phyloP scores from a whole-genome alignment of 2,888 invertebrate genomes.

The Anagyrus pseudococci region DNA sequence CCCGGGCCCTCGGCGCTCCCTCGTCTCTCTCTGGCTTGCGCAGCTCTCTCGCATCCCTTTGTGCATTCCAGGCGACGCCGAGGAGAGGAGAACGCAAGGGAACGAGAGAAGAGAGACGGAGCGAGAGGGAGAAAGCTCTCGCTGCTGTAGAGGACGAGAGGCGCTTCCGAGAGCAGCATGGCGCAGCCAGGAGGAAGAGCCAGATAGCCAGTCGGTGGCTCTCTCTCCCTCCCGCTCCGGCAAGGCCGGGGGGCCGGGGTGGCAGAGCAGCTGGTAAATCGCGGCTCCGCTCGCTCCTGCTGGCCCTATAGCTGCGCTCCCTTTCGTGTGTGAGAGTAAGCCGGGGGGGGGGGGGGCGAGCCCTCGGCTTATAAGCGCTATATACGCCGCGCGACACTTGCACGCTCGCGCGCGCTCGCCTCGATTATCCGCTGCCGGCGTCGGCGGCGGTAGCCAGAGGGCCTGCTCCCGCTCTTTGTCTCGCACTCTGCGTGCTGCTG shows the following conservation, averaged over 20 bases:
- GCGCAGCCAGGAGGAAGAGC: too few relatives aligned
- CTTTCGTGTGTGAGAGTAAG: too few relatives aligned
- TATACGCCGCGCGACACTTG: slow-evolving; percentile 38
- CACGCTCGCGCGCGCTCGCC: slow-evolving; percentile 35
- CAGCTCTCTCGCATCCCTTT: slow-evolving; percentile 15
- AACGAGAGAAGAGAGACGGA: neutral
- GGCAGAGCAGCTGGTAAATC: slow-evolving; percentile 33
- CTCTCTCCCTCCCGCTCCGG: too few relatives aligned
- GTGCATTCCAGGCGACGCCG: neutral
- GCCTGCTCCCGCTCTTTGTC: slow-evolving; percentile 7
- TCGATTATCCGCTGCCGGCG: too few relatives aligned
- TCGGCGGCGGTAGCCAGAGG: neutral
- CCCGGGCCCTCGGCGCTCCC: slow-evolving; percentile 25
- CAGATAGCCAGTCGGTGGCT: too few relatives aligned
- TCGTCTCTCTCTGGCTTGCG: slow-evolving; percentile 7
- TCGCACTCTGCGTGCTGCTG: slow-evolving; percentile 2
- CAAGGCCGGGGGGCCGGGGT: too few relatives aligned
- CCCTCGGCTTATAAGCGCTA: slow-evolving; percentile 9
- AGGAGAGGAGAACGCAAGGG: neutral
- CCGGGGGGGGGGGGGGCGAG: too few relatives aligned
- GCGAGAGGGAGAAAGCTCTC: slow-evolving; percentile 29
- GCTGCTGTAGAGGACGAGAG: slow-evolving; percentile 37
- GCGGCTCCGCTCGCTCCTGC: neutral
- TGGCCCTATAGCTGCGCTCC: too few relatives aligned
- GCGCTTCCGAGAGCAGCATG: slow-evolving; percentile 31